A percentile compares a stretch with the other conserved stretches of the same genome.
Conservation (phyloP, 2,888 invertebrate genomes). For the Melanostoma scalare region DNA sequence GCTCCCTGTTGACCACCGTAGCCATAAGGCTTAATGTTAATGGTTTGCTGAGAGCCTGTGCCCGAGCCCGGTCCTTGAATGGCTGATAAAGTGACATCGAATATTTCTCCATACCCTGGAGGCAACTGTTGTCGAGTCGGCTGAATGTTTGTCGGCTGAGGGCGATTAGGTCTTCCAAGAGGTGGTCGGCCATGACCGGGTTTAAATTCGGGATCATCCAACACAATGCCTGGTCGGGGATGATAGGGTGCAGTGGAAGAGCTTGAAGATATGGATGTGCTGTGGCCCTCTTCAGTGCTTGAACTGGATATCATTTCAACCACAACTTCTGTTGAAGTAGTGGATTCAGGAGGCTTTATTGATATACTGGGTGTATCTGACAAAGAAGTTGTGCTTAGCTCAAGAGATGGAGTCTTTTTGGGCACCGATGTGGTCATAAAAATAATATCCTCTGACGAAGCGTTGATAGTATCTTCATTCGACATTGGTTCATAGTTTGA, state of each 20-base stretch:
- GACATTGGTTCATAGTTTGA: constrained; percentile 79
- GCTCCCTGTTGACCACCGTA: constrained; percentile 79
- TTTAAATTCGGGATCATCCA: constrained; percentile 92
- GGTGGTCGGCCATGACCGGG: constrained; percentile 83
- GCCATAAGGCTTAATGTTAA: constrained; percentile 81
- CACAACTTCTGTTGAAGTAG: constrained; percentile 28
- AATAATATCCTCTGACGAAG: constrained; percentile 80
- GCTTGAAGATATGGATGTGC: constrained; percentile 66
- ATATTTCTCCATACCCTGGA: constrained; percentile 89
- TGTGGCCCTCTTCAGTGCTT: constrained; percentile 58
- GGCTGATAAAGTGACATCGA: constrained; percentile 94
- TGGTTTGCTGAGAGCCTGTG: constrained; percentile 81
- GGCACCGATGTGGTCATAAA: constrained; percentile 77
- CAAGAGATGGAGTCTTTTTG: constrained; percentile 78
- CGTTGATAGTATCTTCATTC: constrained; percentile 77
- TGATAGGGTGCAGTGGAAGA: constrained; percentile 84
- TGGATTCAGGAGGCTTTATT: constrained; percentile 55
- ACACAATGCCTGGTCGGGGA: constrained; percentile 92
- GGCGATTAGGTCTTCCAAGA: constrained; percentile 74
- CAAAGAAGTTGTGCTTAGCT: constrained; percentile 55
- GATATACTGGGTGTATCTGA: constrained; percentile 55
- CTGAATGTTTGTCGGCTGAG: constrained; percentile 80
- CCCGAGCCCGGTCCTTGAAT: constrained; percentile 90
- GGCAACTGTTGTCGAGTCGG: constrained; percentile 82
- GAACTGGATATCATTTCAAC: constrained; percentile 51